Base-by-base conservation (phyloP, 2,888 invertebrate species). In the Diadegma fenestrale region DNA sequence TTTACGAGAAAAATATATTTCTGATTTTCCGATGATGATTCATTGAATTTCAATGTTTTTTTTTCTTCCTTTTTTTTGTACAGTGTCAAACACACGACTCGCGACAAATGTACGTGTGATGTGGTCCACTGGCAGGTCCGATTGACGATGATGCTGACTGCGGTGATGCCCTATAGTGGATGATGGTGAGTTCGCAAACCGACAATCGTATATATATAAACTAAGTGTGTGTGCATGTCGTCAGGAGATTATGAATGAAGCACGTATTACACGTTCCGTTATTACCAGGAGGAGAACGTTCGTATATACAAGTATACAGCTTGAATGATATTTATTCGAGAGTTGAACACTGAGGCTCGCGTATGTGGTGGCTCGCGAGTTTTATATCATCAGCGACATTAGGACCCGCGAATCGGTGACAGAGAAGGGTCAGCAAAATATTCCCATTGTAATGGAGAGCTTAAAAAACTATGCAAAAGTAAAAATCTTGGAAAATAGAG, bases 71-170 rank as follows among this genome's bases (percentile, higher is more conserved):
- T 76, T 22, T 58, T 61, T 22, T 68, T 43, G 30, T 10, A 69
- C 43, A 43, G 58, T 43, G 22, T 33, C 30, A 45, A 78, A 26
- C 14, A 48, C 54, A 72, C 58, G 82, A 76, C 88, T 87, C 64
- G 79, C 64, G 79, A 88, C 88, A 88, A 90, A 89, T 89, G 48
- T 90, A 88, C 86, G 90, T 63, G 69, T 63, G 69, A 26, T 71
- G 19, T 33, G 68, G 26, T 79, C 54, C 78, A 83, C 83, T 79
- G 43, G 64, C 73, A 30, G 10, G 79, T 72, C 78, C 58, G 69
- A 51, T 45, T 73, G 64, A 72, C 43, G 80, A 72, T 80, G 80
- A 80, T 77, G 77, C 77, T 77, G 77, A 54, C 48, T 61, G 61
- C 30, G 72, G 17, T 72, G 72, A 72, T 77, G 51, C 77, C 64